Conservation (phyloP, 1,140 invertebrate species). For the Whitmania pigra region DNA sequence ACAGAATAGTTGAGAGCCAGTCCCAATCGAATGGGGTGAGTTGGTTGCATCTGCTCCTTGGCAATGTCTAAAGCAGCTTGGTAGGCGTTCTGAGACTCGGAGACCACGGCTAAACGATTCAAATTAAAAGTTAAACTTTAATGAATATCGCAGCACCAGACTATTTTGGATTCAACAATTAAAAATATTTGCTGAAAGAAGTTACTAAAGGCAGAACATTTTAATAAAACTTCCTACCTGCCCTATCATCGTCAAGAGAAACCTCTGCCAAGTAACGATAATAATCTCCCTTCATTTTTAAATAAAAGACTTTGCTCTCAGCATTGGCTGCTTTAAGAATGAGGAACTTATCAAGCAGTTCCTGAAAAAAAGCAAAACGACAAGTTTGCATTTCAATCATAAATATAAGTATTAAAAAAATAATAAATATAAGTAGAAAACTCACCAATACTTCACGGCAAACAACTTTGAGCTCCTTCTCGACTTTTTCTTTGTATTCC, state of each 20-base stretch:
- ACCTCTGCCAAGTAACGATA: constrained; percentile 97
- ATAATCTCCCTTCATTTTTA: constrained; percentile 99
- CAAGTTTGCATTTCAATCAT: no score
- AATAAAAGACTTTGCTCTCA: constrained; percentile 96
- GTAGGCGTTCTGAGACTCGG: constrained; percentile 64
- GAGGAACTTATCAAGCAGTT: constrained; percentile 50
- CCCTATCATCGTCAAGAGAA: constrained; percentile 46
- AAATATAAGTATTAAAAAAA: no score
- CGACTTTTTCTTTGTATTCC: constrained; percentile 97
- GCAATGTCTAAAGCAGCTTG: constrained; percentile 92
- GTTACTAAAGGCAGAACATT: no score
- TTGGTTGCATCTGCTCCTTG: constrained; percentile 88
- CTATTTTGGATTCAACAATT: not conserved
- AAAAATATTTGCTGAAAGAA: not conserved
- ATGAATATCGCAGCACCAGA: not conserved
- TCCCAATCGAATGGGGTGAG: constrained; percentile 72
- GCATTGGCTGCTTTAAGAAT: constrained; percentile 78
- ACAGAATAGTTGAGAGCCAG: constrained; percentile 86
- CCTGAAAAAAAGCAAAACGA: constrained; percentile 13
- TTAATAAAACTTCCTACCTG: constrained; percentile 9
- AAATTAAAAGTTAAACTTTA: not conserved
- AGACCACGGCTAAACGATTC: constrained; percentile 17
- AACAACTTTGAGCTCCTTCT: constrained; percentile 94
- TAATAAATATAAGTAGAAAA: no score
- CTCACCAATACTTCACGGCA: constrained; percentile 95